Base-by-base conservation (phyloP, 2,797 vertebrate genomes). In the Aeoliscus strigatus region DNA sequence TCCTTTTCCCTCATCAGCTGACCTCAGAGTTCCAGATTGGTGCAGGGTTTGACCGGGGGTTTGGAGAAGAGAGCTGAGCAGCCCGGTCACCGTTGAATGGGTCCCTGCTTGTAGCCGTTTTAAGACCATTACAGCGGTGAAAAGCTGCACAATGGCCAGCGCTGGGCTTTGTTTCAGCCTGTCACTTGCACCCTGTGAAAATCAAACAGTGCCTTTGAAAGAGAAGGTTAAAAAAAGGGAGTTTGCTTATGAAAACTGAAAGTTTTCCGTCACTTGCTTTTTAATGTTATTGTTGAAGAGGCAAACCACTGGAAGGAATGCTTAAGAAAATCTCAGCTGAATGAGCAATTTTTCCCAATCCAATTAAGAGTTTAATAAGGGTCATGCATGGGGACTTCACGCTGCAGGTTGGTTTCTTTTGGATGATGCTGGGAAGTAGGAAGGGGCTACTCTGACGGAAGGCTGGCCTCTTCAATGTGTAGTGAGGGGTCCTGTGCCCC, bases 331-430 rank as follows among this genome's bases (percentile, higher is more conserved):
- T 67, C 80, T 64, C 55, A 36, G 60, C 75, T 86, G 84, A 90
- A 89, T 90, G 90, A 90, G 87, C 80, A 66, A 84, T 70, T 71
- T 82, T 86, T 86, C 86, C 80, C 91, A 91, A 92, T 96, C 93
- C 92, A 94, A 93, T 96, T 93, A 95, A 87, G 85, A 83, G 82
- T 92, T 92, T 89, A 91, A 89, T 90, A 90, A 89, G 91, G 91
- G 92, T 94, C 92, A 92, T 78, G 88, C 92, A 91, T 88, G 84
- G 88, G 87, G 89, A 88, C 91, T 92, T 91, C 90, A 86, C 87
- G 89, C 90, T 93, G 87, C 85, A 80, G 82, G 87, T 90, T 83
- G 84, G 86, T 83, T 70, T 83, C 87, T 87, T 86, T 86, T 79
- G 72, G 73, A 77, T 69, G 79, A 76, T 76, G 60, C 47, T 52